A percentile compares a stretch with the other conserved stretches of the same genome.
These are phyloP conservation scores for Nansenia antarctica DNA, from an alignment of 2,113 vertebrate genomes.

Conservation along the genomic window DNA sequence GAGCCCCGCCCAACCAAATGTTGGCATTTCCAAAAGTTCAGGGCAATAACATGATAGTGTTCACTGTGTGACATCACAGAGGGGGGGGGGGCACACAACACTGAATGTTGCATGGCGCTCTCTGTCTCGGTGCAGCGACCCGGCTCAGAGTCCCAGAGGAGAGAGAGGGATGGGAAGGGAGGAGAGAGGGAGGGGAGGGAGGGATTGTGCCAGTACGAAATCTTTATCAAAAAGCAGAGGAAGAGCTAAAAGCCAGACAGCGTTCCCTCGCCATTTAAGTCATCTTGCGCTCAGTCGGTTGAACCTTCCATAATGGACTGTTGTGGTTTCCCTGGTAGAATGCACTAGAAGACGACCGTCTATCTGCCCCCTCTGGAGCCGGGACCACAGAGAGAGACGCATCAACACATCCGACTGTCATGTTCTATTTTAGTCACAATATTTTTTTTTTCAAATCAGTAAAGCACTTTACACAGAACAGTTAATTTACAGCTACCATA, in stretches of 20 bases:
- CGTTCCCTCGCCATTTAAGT: background rate
- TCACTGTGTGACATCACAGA: background rate
- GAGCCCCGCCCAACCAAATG: background rate
- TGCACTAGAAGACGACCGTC: background rate
- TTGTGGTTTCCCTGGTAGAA: background rate
- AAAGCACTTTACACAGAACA: background rate
- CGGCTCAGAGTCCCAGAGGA: background rate
- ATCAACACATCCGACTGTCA: background rate
- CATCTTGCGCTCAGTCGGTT: background rate
- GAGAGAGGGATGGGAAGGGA: background rate
- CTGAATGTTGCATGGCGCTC: background rate
- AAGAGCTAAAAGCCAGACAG: background rate
- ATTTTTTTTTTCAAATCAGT: no score
- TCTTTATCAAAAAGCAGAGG: background rate
- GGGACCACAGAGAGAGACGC: background rate
- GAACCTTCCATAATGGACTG: background rate
- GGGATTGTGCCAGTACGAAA: background rate
- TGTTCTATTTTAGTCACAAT: background rate
- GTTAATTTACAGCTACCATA: background rate
- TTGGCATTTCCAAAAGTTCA: background rate
- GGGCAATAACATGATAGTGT: background rate
- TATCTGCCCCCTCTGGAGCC: background rate
- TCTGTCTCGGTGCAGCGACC: background rate
- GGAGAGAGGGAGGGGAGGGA: background rate
- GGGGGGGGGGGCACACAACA: background rate